These are phyloP conservation scores for Prionailurus viverrinus DNA, from an alignment of 2,113 vertebrate species.

Conservation along the genomic window DNA sequence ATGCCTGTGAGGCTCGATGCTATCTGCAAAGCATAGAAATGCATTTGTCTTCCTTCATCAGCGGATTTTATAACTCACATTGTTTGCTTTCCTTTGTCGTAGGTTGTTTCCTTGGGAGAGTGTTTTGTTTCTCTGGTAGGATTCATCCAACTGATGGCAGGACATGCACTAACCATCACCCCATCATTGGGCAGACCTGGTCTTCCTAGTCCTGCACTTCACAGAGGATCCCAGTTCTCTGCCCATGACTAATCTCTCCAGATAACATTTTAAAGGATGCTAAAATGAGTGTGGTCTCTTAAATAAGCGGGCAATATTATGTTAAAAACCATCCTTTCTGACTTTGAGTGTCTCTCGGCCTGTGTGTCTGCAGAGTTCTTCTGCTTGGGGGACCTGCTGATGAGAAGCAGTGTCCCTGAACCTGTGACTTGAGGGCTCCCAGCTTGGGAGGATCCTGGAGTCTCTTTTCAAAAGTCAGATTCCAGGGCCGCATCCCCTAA, in stretches of 20 bases:
- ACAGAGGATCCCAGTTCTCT: neutral
- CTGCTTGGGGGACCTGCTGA: neutral
- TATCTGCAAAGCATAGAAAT: neutral
- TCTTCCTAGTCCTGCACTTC: neutral
- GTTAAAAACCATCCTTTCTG: neutral
- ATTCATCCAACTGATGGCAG: neutral
- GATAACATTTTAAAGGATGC: neutral
- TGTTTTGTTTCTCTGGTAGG: neutral
- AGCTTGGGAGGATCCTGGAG: neutral
- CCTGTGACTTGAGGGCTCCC: neutral
- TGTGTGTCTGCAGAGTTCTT: neutral
- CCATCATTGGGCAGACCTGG: neutral
- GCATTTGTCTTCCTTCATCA: neutral
- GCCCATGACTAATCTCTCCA: neutral
- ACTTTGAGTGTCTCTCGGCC: neutral
- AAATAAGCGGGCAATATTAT: neutral
- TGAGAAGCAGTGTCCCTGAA: neutral
- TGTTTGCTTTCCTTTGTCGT: neutral
- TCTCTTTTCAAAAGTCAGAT: neutral
- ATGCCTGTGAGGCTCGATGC: neutral
- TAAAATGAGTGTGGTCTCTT: neutral
- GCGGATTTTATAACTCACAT: neutral
- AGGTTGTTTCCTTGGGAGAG: neutral
- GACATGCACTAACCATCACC: neutral
- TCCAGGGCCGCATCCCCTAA: neutral